phyloP scores from a whole-genome alignment of 2,888 invertebrate species.

The Drosophila anceps region DNA sequence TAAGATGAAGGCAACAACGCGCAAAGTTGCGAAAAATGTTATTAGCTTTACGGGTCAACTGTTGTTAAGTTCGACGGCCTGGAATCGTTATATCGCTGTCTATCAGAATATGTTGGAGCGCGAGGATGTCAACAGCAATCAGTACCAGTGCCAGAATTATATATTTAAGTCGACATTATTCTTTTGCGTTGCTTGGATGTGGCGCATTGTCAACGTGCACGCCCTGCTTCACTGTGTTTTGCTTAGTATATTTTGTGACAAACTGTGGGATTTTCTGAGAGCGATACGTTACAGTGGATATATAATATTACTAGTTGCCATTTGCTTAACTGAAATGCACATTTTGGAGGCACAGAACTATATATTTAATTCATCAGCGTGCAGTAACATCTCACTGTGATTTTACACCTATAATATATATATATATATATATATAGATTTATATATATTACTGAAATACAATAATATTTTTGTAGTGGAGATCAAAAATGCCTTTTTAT shows the following conservation, averaged over 20 bases:
- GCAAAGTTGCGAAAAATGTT: conserved; percentile 89
- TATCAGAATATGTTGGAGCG: conserved; percentile 92
- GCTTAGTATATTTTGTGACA: conserved; percentile 92
- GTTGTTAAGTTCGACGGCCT: conserved; percentile 90
- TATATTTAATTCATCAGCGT: conserved; percentile 86
- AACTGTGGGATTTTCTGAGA: conserved; percentile 91
- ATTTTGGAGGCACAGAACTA: conserved; percentile 87
- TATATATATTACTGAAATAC: conserved; percentile 61
- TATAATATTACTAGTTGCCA: conserved; percentile 88
- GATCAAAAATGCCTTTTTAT: conserved; percentile 59
- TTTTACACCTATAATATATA: conserved; percentile 64
- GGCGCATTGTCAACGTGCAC: conserved; percentile 93
- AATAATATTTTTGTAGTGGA: conserved; percentile 77
- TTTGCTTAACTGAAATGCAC: conserved; percentile 91
- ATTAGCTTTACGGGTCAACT: conserved; percentile 90
- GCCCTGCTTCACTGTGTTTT: conserved; percentile 91
- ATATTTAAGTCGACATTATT: conserved; percentile 91
- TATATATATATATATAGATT: conserved; percentile 18
- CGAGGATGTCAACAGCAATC: conserved; percentile 86
- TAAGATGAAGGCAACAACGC: conserved; percentile 89
- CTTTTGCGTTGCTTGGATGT: conserved; percentile 90
- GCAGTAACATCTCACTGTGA: conserved; percentile 85
- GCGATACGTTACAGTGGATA: conserved; percentile 90
- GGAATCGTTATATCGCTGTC: conserved; percentile 93
- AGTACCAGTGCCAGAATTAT: conserved; percentile 87